Conservation (phyloP, 2,888 invertebrate genomes). For the Folsomia manolachei region DNA sequence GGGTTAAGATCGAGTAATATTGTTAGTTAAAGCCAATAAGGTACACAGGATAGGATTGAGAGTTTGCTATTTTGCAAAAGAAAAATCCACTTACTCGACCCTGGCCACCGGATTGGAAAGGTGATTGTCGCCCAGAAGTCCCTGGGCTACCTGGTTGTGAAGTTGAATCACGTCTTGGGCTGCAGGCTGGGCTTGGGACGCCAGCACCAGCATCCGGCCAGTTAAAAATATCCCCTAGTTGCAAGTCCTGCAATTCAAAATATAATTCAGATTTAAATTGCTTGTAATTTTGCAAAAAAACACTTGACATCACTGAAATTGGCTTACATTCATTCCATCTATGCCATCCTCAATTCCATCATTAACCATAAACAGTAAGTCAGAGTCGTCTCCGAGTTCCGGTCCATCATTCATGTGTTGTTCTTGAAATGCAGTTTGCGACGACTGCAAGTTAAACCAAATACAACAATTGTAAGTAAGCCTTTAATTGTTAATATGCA, state of each 20-base stretch:
- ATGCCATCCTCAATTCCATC: constrained; percentile 63
- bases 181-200: constrained; percentile 61
- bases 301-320: too few species aligned
- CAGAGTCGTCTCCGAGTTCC: constrained; percentile 64
- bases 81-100: constrained; percentile 55
- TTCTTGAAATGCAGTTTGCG: constrained; percentile 68
- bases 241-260: constrained; percentile 44
- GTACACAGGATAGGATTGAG: constrained; percentile 62
- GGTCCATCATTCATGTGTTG: constrained; percentile 65
- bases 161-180: constrained; percentile 53
- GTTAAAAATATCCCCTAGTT: constrained; percentile 48
- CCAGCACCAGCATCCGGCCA: constrained; percentile 52
- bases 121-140: constrained; percentile 57
- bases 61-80: too few species aligned
- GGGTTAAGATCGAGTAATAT: constrained; percentile 94
- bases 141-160: constrained; percentile 59
- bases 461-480: constrained; percentile 7
- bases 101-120: constrained; percentile 59
- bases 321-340: constrained; percentile 62
- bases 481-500: too few species aligned
- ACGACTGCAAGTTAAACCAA: constrained; percentile 61
- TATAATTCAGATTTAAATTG: background rate
- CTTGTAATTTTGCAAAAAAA: too few species aligned
- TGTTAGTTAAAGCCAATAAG: constrained; percentile 93
- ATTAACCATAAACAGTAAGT: constrained; percentile 64